A percentile compares a stretch with the other conserved stretches of the same genome.
phyloP scores from a whole-genome alignment of 2,888 invertebrate genomes.

The Chironomus tentans region DNA sequence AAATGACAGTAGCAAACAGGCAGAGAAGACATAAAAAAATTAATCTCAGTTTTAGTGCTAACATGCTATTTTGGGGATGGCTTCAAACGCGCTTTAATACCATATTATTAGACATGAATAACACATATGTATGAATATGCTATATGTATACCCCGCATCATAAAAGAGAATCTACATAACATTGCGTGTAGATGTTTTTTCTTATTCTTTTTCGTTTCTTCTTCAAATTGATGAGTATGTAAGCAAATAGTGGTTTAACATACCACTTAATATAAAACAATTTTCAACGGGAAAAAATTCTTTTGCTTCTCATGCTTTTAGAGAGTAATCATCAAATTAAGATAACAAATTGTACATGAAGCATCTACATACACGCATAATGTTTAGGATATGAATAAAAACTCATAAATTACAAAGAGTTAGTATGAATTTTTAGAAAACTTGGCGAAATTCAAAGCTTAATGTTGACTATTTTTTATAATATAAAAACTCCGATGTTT shows the following conservation, averaged over 20 bases:
- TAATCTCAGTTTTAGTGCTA: slow-evolving; percentile 12
- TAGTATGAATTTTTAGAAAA: too few species aligned
- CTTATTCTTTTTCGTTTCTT: neutral
- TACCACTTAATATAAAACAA: neutral
- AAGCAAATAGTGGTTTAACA: neutral
- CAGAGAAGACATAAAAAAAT: neutral
- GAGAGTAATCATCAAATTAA: slow-evolving; percentile 11
- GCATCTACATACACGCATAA: neutral
- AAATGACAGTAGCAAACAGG: neutral
- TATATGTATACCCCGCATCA: neutral
- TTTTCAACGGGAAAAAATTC: too few species aligned
- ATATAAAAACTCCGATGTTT: too few species aligned
- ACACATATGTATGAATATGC: neutral
- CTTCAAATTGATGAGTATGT: neutral
- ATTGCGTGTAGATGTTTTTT: neutral
- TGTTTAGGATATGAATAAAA: neutral
- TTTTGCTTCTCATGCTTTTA: too few species aligned
- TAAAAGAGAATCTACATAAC: neutral
- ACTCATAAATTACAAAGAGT: too few species aligned
- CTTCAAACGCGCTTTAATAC: neutral
- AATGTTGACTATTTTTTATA: too few species aligned
- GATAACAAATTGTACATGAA: slow-evolving; percentile 14
- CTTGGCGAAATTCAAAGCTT: too few species aligned
- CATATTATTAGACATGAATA: slow-evolving; percentile 15
- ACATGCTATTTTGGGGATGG: slow-evolving; percentile 5